Conservation (phyloP, 2,888 invertebrate genomes). For the Crioceris asparagi region DNA sequence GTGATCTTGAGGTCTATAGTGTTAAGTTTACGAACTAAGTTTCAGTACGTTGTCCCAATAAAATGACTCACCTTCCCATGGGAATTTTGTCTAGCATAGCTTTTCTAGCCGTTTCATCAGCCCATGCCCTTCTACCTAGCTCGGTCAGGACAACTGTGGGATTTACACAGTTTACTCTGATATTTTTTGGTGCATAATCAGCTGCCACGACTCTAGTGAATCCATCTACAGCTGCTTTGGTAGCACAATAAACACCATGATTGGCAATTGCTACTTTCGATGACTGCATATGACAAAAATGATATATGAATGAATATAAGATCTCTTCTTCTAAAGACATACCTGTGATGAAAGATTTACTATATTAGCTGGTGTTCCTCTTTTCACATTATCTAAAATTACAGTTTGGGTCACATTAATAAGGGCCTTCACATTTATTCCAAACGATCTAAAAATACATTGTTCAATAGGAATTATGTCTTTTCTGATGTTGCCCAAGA, state of each 20-base stretch:
- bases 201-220: constrained; percentile 70
- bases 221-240: constrained; percentile 60
- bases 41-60: too few species aligned
- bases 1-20: too few species aligned
- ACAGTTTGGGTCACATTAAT: constrained; percentile 62
- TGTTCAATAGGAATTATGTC: not conserved
- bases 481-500: not conserved
- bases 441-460: not conserved
- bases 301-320: too few species aligned
- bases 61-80: constrained; percentile 37
- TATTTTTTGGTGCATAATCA: constrained; percentile 68
- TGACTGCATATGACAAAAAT: too few species aligned
- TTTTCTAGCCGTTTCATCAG: constrained; percentile 56
- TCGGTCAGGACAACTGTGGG: constrained; percentile 84
- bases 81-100: constrained; percentile 70
- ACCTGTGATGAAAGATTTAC: constrained; percentile 78
- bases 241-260: constrained; percentile 65
- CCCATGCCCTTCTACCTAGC: constrained; percentile 74
- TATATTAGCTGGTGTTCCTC: constrained; percentile 62
- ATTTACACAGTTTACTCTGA: constrained; percentile 81
- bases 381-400: constrained; percentile 57
- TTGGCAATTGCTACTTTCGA: constrained; percentile 57
- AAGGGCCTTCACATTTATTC: not conserved
- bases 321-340: too few species aligned
- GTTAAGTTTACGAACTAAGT: too few species aligned